Conservation (phyloP, 2,888 invertebrate species). For the Malachius bipustulatus region DNA sequence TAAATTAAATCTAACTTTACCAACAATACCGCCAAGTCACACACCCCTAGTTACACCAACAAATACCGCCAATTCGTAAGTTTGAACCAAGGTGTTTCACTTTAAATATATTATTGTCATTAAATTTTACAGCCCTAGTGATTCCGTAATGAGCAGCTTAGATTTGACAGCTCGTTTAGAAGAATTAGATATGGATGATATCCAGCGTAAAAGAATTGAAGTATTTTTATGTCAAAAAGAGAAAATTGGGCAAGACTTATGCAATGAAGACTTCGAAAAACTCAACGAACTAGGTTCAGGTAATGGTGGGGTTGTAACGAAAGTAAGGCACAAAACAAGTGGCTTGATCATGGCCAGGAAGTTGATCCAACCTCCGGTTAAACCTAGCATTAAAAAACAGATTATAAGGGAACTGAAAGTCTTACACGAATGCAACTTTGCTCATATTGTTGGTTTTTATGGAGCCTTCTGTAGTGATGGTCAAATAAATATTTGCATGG, state of each 20-base stretch:
- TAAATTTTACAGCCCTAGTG: too few species aligned
- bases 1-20: conserved; percentile 80
- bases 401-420: conserved; percentile 96
- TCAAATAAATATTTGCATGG: conserved; percentile 99
- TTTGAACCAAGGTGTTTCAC: too few species aligned
- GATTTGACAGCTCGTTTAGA: conserved; percentile 79
- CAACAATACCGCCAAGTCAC: conserved; percentile 77
- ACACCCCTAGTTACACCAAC: conserved; percentile 50
- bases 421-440: conserved; percentile 98
- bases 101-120: too few species aligned
- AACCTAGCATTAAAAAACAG: conserved; percentile 96
- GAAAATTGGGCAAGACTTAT: conserved; percentile 70
- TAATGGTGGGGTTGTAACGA: conserved; percentile 99
- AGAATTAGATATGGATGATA: conserved; percentile 91
- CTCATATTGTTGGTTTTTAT: conserved; percentile 98
- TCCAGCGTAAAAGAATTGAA: conserved; percentile 82
- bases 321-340: conserved; percentile 88
- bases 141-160: conserved; percentile 70
- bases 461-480: conserved; percentile 97
- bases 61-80: too few species aligned
- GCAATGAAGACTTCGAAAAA: conserved; percentile 89
- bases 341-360: conserved; percentile 97
- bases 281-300: conserved; percentile 94
- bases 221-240: conserved; percentile 92
- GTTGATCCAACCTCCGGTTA: conserved; percentile 96